Conservation (phyloP, 2,797 vertebrate genomes). For the Acridotheres tristis region DNA sequence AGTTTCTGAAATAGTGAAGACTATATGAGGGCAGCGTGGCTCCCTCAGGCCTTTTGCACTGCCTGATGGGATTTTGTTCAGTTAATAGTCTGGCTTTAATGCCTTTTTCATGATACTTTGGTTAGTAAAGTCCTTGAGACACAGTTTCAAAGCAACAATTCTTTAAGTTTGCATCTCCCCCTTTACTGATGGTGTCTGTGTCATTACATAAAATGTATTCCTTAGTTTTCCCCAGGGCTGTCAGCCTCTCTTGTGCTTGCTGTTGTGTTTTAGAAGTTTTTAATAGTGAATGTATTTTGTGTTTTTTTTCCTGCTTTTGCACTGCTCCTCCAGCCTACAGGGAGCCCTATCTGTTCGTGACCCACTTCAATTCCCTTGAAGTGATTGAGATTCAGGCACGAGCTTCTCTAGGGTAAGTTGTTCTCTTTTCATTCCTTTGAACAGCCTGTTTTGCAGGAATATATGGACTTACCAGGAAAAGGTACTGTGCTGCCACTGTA, state of each 20-base stretch:
- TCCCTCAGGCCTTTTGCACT: neutral
- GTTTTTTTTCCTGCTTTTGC: neutral
- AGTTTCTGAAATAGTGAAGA: neutral
- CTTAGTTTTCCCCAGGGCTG: neutral
- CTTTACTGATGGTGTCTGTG: neutral
- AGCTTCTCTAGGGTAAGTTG: constrained; percentile 88
- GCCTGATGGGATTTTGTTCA: neutral
- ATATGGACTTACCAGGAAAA: too few relatives aligned
- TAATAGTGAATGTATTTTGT: neutral
- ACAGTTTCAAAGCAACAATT: neutral
- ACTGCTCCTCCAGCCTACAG: constrained; percentile 84
- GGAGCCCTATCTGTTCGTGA: constrained; percentile 97
- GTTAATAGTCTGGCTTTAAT: neutral
- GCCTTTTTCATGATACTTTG: neutral
- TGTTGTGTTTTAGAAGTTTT: constrained; percentile 9
- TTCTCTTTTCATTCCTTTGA: neutral
- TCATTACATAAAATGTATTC: neutral
- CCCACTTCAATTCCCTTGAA: constrained; percentile 98
- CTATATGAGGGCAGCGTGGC: neutral
- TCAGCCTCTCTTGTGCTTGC: neutral
- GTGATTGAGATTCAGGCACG: constrained; percentile 97
- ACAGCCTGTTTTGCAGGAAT: neutral
- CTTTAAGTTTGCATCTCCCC: neutral
- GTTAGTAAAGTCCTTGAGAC: constrained; percentile 8
- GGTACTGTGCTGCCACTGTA: neutral